Conservation (phyloP, 2,113 vertebrate genomes). For the Nerophis ophidion region DNA sequence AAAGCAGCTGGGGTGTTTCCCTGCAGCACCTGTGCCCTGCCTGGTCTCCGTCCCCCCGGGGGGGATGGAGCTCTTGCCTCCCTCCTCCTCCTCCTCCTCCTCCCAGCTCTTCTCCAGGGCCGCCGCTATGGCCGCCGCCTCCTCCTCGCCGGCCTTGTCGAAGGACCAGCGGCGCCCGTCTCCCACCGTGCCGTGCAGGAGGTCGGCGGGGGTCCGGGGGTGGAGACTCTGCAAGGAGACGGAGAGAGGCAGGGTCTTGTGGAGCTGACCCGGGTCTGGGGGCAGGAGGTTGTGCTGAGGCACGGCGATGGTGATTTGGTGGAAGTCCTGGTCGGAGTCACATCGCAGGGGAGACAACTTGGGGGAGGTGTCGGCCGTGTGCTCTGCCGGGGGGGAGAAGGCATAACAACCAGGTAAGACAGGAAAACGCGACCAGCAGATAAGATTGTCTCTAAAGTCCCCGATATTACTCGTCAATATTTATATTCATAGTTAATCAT, state of each 20-base stretch:
- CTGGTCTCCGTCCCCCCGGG: no score
- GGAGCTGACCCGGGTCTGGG: slow-evolving; percentile 52
- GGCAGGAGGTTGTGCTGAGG: slow-evolving; percentile 68
- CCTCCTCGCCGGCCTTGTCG: slow-evolving; percentile 73
- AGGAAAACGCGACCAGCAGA: neutral
- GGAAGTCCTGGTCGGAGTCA: slow-evolving; percentile 77
- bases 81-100: slow-evolving; percentile 44
- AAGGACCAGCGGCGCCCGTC: slow-evolving; percentile 67
- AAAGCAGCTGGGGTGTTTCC: slow-evolving; percentile 81
- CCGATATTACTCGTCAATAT: no score
- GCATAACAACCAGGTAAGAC: neutral
- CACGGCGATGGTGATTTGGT: slow-evolving; percentile 63
- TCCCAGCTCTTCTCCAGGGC: slow-evolving; percentile 69
- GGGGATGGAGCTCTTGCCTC: no score
- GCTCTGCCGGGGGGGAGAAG: slow-evolving; percentile 61
- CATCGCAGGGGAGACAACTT: slow-evolving; percentile 76
- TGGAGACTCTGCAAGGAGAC: slow-evolving; percentile 71
- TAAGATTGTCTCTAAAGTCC: no score
- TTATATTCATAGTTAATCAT: no score
- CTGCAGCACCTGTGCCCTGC: slow-evolving; percentile 48
- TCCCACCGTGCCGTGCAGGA: slow-evolving; percentile 24
- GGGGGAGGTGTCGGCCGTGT: slow-evolving; percentile 74
- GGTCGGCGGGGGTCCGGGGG: slow-evolving; percentile 52
- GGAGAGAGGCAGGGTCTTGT: slow-evolving; percentile 62
- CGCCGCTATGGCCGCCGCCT: slow-evolving; percentile 72